Base-by-base conservation (phyloP, 2,888 invertebrate species). In the Zhuqinia jingwanae region DNA sequence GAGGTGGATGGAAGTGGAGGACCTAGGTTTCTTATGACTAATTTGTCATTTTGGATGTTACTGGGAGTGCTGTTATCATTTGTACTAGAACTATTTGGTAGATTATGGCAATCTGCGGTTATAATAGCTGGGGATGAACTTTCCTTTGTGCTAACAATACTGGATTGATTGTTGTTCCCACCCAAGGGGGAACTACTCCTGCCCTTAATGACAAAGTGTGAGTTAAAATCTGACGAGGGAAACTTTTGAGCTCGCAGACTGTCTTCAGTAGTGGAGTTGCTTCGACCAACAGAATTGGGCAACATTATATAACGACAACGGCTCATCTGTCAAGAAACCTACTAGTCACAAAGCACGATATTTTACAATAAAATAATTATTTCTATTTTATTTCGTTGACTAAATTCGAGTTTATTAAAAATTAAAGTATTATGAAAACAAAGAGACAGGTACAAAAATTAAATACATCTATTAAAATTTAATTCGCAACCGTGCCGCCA, bases 141-240 rank as follows among this genome's bases (percentile, higher is more conserved):
- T 22, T 60, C n/a, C n/a, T n/a, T n/a, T n/a, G n/a, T n/a, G n/a
- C n/a, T n/a, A n/a, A n/a, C n/a, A n/a, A n/a, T n/a, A n/a, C n/a
- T n/a, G n/a, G n/a, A n/a, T n/a, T n/a, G n/a, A 36, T 36, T 36
- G 36, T 3, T 36, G 8, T 8, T 36, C 36, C 36, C 36, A 36
- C 5, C 36, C 8, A 36, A 36, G 36, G 36, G 3, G 3, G 36
- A n/a, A 30, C 30, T 36, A 36, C 10, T 60, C 1, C 50, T 53
- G n/a, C n/a, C n/a, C 53, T 63, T 50, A 8, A 82, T n/a, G 0
- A 82, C 50, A 75, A 82, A 82, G 17, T 82, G 81, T 0, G 73
- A 17, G 5, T 10, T 73, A 20, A 82, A 82, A 50, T 82, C 81
- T 3, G 81, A 0, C 0, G 73, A 47, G 20, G 81, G 81, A 11